Conservation (phyloP, 2,113 vertebrate species). For the Saccopteryx leptura region DNA sequence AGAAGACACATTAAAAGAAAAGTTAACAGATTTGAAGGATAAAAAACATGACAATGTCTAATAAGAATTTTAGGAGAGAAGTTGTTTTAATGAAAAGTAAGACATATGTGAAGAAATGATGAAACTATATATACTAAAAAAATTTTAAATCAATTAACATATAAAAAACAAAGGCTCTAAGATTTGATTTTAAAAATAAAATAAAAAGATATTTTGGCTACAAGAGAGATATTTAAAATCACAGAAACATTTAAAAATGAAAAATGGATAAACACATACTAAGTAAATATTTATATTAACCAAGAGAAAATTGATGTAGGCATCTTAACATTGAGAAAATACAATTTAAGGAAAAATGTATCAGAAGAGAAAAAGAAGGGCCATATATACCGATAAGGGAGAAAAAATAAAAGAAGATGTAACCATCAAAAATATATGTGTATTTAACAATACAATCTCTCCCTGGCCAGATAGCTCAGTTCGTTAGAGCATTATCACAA, state of each 20-base stretch:
- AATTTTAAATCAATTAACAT: not conserved
- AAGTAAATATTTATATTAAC: not conserved
- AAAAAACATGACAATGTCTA: not conserved
- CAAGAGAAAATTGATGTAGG: not conserved
- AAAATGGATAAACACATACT: not conserved
- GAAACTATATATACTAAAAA: not conserved
- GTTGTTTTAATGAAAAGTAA: not conserved
- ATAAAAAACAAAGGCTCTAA: not conserved
- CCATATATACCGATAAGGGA: not conserved
- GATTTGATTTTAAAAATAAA: not conserved
- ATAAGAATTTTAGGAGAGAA: not conserved
- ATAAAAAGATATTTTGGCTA: not conserved
- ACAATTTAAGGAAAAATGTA: not conserved
- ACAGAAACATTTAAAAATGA: not conserved
- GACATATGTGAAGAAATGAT: not conserved
- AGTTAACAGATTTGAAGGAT: not conserved
- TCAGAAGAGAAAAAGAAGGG: not conserved
- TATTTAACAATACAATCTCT: not conserved
- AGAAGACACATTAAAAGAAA: not conserved
- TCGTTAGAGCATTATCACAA: no score
- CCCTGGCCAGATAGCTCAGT: not conserved
- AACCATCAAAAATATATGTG: not conserved
- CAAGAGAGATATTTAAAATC: not conserved
- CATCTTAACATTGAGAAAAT: not conserved
- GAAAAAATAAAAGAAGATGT: not conserved